Conservation (phyloP, 2,113 vertebrate genomes). For the Charina bottae region DNA sequence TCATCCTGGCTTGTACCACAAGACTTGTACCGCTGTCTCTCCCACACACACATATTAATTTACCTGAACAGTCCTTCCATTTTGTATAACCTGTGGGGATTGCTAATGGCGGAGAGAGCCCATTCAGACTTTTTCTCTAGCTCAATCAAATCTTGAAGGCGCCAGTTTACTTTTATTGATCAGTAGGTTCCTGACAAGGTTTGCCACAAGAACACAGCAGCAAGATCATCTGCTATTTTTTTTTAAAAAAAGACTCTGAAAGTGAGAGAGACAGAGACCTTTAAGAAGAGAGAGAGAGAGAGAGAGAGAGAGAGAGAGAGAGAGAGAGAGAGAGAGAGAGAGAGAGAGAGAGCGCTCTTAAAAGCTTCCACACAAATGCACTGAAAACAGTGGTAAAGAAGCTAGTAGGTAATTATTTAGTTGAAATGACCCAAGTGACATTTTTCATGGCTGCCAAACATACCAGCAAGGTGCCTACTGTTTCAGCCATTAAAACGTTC, state of each 20-base stretch:
- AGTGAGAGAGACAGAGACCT: conserved; percentile 51
- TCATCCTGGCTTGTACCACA: conserved; percentile 51
- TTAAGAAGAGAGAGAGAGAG: conserved; percentile 27
- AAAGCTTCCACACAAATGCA: conserved; percentile 55
- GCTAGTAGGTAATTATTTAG: conserved; percentile 56
- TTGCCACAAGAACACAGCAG: conserved; percentile 71
- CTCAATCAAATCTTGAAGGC: conserved; percentile 73
- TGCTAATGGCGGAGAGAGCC: conserved; percentile 71
- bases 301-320: conserved; percentile 42
- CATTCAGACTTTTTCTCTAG: conserved; percentile 70
- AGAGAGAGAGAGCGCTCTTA: conserved; percentile 41
- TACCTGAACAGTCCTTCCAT: conserved; percentile 73
- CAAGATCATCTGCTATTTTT: conserved; percentile 23
- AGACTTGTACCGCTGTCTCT: conserved; percentile 44
- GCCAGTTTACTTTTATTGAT: conserved; percentile 75
- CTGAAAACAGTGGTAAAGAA: conserved; percentile 45
- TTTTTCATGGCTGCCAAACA: conserved; percentile 61
- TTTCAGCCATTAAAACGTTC: conserved; percentile 26
- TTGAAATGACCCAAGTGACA: conserved; percentile 56
- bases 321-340: conserved; percentile 42
- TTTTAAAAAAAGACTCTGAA: conserved; percentile 24
- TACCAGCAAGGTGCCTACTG: conserved; percentile 35
- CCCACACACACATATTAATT: conserved; percentile 48
- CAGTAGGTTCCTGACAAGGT: conserved; percentile 70
- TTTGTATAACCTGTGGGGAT: conserved; percentile 74